Conservation (phyloP, 2,797 vertebrate species). For the Peromyscus aztecus region DNA sequence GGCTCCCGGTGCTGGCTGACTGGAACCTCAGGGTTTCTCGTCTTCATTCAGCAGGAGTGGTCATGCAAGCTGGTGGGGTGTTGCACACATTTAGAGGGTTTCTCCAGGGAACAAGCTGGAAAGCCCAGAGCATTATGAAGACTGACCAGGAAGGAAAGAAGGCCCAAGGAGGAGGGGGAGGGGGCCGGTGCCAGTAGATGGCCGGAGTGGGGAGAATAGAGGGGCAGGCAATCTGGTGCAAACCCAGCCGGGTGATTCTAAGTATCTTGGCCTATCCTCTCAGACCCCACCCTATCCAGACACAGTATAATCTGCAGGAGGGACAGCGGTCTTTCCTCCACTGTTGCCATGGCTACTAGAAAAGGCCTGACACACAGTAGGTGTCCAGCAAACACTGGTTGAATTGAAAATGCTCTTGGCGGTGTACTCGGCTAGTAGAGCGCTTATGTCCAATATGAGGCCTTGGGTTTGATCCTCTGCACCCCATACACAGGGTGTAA, state of each 20-base stretch:
- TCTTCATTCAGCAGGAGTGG: background rate
- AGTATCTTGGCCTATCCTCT: background rate
- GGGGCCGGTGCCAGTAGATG: background rate
- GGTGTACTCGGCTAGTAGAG: background rate
- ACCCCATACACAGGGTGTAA: background rate
- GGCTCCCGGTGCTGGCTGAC: background rate
- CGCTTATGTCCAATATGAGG: background rate
- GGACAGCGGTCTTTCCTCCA: background rate
- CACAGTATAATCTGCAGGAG: background rate
- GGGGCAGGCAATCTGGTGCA: background rate
- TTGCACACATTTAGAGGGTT: no score
- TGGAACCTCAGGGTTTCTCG: background rate
- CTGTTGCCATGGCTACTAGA: background rate
- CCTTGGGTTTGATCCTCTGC: background rate
- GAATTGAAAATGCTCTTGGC: background rate
- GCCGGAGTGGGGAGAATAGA: background rate
- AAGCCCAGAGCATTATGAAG: background rate
- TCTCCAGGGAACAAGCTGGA: background rate
- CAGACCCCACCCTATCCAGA: background rate
- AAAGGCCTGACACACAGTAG: background rate
- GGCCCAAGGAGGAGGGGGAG: background rate
- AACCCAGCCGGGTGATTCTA: background rate
- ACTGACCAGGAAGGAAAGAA: background rate
- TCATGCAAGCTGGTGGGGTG: background rate
- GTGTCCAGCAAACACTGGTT: background rate